Base-by-base conservation (phyloP, 2,797 vertebrate species). In the Scolopax bukidnonensis region DNA sequence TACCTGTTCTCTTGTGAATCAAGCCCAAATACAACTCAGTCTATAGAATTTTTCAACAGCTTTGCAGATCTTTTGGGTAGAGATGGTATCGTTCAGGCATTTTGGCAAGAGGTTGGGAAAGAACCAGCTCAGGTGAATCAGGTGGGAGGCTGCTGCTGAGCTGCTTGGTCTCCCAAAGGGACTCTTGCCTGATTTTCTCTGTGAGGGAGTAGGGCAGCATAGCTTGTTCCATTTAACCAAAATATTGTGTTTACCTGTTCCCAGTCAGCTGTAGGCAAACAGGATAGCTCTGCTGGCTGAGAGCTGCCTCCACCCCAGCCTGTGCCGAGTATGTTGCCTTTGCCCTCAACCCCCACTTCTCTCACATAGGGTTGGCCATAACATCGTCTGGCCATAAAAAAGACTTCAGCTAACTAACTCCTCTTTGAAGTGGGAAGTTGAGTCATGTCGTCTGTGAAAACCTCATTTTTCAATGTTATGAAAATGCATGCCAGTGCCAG, bases 401-500 rank as follows among this genome's bases (percentile, higher is more conserved):
- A 95, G 92, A 89, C 90, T 96, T 92, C 48, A 78, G 60, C 61
- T 86, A 95, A 92, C 61, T 86, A 95, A 92, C 69, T 87, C 4
- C 12, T 87, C 94, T 97, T 97, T 97, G 96, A 96, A 97, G 97
- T 97, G 94, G 96, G 86, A 95, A 70, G 73, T 82, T 97, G 97
- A 97, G 91, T 98, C 97, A 97, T 51, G 16, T n/a, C 43, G 59
- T 91, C 96, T 97, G 82, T 93, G 96, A 97, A 98, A 97, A 96
- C 93, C 78, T 95, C 59, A 43, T 97, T 98, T 98, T 97, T 96
- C 95, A 95, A 95, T 69, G 18, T 96, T 97, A 95, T 84, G 95
- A 95, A 97, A 97, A 96, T 40, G 38, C 48, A 87, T 78, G 9
- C 73, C 47, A 18, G 73, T 96, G 96, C 96, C 97, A 97, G 96